Percentiles rank a stretch among this genome's conserved stretches.
phyloP scores from a whole-genome alignment of 2,113 vertebrate genomes.

The Copsychus sechellarum region DNA sequence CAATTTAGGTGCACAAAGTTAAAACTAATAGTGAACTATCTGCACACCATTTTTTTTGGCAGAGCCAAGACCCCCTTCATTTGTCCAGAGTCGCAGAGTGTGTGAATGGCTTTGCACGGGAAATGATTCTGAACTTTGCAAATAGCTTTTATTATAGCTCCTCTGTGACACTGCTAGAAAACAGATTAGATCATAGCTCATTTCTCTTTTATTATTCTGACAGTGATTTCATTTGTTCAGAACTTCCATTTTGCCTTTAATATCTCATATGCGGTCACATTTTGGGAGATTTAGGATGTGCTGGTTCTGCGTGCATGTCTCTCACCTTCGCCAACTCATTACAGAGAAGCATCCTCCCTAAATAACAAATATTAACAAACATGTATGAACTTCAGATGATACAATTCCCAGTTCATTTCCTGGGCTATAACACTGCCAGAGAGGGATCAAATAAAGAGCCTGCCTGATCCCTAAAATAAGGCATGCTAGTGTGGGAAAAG shows the following conservation, averaged over 20 bases:
- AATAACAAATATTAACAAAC: conserved; percentile 68
- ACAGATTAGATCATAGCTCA: conserved; percentile 73
- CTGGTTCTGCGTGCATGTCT: conserved; percentile 19
- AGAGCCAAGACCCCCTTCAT: conserved; percentile 65
- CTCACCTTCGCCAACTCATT: conserved; percentile 64
- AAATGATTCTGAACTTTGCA: conserved; percentile 76
- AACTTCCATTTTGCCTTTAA: conserved; percentile 61
- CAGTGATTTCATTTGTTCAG: conserved; percentile 71
- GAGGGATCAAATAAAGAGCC: conserved; percentile 32
- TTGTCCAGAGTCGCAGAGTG: conserved; percentile 74
- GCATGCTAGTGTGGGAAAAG: not conserved
- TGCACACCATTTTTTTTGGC: conserved; percentile 67
- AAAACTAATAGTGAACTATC: conserved; percentile 59
- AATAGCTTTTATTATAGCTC: conserved; percentile 73
- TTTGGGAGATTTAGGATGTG: conserved; percentile 65
- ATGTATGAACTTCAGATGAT: conserved; percentile 63
- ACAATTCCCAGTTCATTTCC: conserved; percentile 59
- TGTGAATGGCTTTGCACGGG: conserved; percentile 74
- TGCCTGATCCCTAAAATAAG: conserved; percentile 41
- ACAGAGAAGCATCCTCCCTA: conserved; percentile 48
- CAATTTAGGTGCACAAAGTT: conserved; percentile 67
- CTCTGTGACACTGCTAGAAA: conserved; percentile 67
- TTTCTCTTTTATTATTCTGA: conserved; percentile 72
- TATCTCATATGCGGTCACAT: conserved; percentile 61
- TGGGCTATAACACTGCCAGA: conserved; percentile 33